These are phyloP conservation scores for Drosophila jambulina DNA, from an alignment of 1,140 invertebrate genomes.

Conservation along the genomic window DNA sequence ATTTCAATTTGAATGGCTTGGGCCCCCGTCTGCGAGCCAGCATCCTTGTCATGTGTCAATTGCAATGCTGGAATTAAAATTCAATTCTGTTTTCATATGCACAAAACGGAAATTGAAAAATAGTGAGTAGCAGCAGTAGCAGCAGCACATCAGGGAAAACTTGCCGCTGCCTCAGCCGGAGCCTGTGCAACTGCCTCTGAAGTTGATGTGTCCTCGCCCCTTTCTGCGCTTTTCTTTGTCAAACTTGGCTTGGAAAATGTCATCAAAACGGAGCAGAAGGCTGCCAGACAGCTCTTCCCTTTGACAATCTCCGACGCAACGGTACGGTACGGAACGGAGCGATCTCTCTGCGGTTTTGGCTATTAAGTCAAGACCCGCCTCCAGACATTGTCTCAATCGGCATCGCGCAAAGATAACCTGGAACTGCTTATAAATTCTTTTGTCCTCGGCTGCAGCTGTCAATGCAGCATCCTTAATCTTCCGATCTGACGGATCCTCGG, in stretches of 20 bases:
- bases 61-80: slow-evolving; percentile 77
- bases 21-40: slow-evolving; percentile 6
- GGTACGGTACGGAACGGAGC: neutral
- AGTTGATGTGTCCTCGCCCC: slow-evolving; percentile 4
- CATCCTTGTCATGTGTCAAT: slow-evolving; percentile 76
- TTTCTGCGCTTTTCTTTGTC: slow-evolving; percentile 3
- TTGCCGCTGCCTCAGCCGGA: slow-evolving; percentile 11
- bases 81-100: slow-evolving; percentile 75
- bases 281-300: slow-evolving; percentile 38
- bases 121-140: slow-evolving; percentile 14
- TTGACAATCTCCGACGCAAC: slow-evolving; percentile 39
- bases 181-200: slow-evolving; percentile 16
- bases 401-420: slow-evolving; percentile 57
- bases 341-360: slow-evolving; percentile 29
- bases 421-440: slow-evolving; percentile 80
- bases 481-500: slow-evolving; percentile 35
- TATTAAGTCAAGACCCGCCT: slow-evolving; percentile 63
- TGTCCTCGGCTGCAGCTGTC: slow-evolving; percentile 63
- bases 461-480: slow-evolving; percentile 55
- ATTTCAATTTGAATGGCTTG: slow-evolving; percentile 67
- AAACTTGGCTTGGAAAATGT: slow-evolving; percentile 28
- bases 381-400: slow-evolving; percentile 73
- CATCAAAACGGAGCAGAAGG: slow-evolving; percentile 29
- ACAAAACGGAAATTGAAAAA: slow-evolving; percentile 75
- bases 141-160: slow-evolving; percentile 28